Evolutionary conservation across 2,888 invertebrate species (phyloP).

Genomic region (Allolobophora icterica): DNA sequence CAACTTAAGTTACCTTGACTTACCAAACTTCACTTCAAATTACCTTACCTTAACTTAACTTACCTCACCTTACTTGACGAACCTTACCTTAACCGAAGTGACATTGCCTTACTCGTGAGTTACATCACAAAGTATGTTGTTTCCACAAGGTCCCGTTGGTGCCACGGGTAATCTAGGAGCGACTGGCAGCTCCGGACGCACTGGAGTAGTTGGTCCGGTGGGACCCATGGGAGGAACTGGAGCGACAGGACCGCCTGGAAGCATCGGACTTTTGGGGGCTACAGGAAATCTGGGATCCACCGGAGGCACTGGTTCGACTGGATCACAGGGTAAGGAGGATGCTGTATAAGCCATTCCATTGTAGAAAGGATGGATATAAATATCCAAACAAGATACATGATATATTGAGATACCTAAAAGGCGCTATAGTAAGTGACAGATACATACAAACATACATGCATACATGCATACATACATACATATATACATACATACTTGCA

Average conservation of each 20-base stretch:
- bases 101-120: too few species aligned
- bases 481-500: too few species aligned
- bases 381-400: too few species aligned
- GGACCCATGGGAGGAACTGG: conserved; percentile 32
- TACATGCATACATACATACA: too few species aligned
- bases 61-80: too few species aligned
- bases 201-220: conserved; percentile 37
- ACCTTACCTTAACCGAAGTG: too few species aligned
- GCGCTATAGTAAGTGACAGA: too few species aligned
- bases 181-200: conserved; percentile 41
- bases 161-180: conserved; percentile 36
- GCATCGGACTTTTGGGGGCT: conserved; percentile 34
- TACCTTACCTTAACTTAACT: not conserved
- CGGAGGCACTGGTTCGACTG: conserved; percentile 65
- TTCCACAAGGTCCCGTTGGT: not conserved
- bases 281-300: conserved; percentile 60
- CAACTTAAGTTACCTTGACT: not conserved
- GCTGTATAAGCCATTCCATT: not conserved
- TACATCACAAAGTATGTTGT: not conserved
- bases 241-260: conserved; percentile 37
- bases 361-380: too few species aligned
- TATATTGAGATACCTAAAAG: too few species aligned
- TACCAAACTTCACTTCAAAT: not conserved
- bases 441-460: too few species aligned
- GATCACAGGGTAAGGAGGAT: conserved; percentile 38